These are phyloP conservation scores for Apocrypta bakeri DNA, from an alignment of 1,140 invertebrate species.

Conservation along the genomic window DNA sequence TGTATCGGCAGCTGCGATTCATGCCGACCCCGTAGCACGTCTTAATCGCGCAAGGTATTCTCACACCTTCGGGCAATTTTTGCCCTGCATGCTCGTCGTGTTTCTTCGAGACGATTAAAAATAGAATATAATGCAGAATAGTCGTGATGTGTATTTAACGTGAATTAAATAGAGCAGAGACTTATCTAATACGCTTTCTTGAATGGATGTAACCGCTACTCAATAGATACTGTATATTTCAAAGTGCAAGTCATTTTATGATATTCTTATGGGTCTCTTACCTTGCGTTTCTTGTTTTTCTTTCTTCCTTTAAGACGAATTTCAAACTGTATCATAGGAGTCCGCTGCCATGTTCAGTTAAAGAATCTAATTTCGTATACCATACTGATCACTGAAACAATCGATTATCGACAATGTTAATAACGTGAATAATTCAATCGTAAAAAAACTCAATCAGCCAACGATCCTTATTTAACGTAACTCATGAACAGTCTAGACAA, in stretches of 20 bases:
- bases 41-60: conserved; percentile 53
- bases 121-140: too few species aligned
- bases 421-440: too few species aligned
- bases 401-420: too few species aligned
- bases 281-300: not conserved
- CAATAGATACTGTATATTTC: not conserved
- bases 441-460: too few species aligned
- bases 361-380: not conserved
- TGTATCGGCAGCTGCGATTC: conserved; percentile 55
- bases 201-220: too few species aligned
- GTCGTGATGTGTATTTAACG: too few species aligned
- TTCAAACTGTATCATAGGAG: not conserved
- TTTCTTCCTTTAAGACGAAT: not conserved
- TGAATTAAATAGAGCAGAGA: too few species aligned
- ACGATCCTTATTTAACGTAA: too few species aligned
- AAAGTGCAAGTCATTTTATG: too few species aligned
- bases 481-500: not conserved
- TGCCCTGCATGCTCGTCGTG: not conserved
- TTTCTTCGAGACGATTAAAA: too few species aligned
- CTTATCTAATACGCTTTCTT: too few species aligned
- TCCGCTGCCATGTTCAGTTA: not conserved
- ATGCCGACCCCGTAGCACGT: conserved; percentile 45
- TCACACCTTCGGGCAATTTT: not conserved
- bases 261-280: not conserved
- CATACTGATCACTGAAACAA: not conserved